phyloP scores from a whole-genome alignment of 1,140 invertebrate genomes.

The Cyphomyrmex costatus region DNA sequence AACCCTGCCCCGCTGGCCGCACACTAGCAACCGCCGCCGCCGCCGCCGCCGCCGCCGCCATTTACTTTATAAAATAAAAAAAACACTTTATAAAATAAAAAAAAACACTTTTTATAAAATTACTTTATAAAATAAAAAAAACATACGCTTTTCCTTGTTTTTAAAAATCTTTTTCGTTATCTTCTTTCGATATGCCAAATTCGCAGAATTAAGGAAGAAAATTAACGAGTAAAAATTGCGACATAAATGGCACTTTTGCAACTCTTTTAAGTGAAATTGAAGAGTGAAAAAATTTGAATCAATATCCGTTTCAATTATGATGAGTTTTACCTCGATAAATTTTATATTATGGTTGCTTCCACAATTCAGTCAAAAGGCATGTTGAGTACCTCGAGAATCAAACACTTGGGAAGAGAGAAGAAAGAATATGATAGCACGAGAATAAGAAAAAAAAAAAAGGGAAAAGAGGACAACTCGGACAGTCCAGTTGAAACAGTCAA shows the following conservation, averaged over 20 bases:
- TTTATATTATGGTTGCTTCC: slow-evolving; percentile 1
- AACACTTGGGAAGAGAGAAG: background rate
- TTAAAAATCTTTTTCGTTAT: too few species aligned
- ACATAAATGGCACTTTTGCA: background rate
- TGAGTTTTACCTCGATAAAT: background rate
- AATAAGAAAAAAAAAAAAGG: slow-evolving; percentile 13
- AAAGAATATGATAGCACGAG: background rate
- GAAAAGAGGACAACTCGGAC: background rate
- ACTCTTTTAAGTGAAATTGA: background rate
- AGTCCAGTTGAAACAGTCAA: slow-evolving; percentile 30
- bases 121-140: too few species aligned
- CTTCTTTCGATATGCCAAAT: too few species aligned
- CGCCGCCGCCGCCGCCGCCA: too few species aligned
- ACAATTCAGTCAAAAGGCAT: slow-evolving; percentile 3
- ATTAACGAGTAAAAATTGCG: too few species aligned
- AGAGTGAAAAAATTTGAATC: slow-evolving; percentile 11
- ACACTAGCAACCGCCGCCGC: slow-evolving; percentile 38
- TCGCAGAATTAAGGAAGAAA: background rate
- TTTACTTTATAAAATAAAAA: too few species aligned
- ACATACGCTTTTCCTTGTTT: too few species aligned
- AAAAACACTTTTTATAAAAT: too few species aligned
- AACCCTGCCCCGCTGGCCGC: background rate
- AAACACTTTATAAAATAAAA: too few species aligned
- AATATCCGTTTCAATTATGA: background rate
- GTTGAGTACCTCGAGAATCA: slow-evolving; percentile 11